Conservation (phyloP, 1,140 invertebrate species). For the Pseudomyrmex dendroicus region DNA sequence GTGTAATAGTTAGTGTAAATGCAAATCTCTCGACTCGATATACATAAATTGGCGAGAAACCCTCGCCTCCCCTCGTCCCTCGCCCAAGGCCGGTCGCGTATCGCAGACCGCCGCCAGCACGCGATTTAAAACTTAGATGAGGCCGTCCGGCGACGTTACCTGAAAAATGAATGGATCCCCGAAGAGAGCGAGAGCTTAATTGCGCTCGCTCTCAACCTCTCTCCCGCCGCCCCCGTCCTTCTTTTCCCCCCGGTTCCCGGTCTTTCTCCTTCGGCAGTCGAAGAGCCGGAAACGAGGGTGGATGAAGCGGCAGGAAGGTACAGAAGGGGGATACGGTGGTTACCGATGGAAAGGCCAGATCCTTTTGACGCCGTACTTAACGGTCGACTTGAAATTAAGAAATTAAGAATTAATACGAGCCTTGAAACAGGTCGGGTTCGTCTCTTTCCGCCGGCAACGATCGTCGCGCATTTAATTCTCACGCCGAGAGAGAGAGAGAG, state of each 20-base stretch:
- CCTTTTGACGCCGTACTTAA: constrained; percentile 77
- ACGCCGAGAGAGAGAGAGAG: background rate
- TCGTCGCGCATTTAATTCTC: constrained; percentile 41
- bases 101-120: constrained; percentile 67
- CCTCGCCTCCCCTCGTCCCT: background rate
- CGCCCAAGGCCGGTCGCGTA: constrained; percentile 65
- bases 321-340: constrained; percentile 34
- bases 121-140: constrained; percentile 80
- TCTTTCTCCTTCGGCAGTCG: constrained; percentile 72
- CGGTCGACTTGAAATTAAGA: constrained; percentile 80
- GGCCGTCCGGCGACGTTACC: constrained; percentile 78
- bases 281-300: constrained; percentile 66
- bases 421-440: constrained; percentile 12
- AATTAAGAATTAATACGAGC: constrained; percentile 82
- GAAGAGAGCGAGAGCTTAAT: constrained; percentile 78
- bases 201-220: constrained; percentile 80
- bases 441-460: constrained; percentile 15
- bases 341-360: constrained; percentile 48
- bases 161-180: constrained; percentile 82
- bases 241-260: constrained; percentile 71
- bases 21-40: constrained; percentile 66
- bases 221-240: background rate
- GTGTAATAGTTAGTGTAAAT: constrained; percentile 62
- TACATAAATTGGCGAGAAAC: constrained; percentile 52
- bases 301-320: constrained; percentile 37